Conservation (phyloP, 1,140 invertebrate species). For the Ceratina calcarata region DNA sequence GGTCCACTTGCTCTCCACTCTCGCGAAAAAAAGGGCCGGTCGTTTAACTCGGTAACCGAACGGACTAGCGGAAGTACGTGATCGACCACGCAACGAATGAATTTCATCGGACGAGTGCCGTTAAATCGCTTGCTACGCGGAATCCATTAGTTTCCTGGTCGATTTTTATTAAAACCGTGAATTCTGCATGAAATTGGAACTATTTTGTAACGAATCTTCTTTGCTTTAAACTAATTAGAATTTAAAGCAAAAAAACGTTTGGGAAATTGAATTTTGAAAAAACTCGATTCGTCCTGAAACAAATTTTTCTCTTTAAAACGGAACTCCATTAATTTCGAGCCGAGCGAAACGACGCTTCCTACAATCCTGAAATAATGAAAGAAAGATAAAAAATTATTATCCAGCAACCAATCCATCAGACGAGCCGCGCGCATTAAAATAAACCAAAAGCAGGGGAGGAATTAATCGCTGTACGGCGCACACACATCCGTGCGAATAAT, state of each 20-base stretch:
- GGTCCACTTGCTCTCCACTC: constrained; percentile 41
- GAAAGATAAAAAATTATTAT: too few relatives aligned
- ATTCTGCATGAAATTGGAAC: not conserved
- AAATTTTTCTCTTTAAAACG: too few relatives aligned
- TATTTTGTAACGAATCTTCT: not conserved
- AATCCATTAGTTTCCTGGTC: not conserved
- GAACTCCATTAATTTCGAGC: too few relatives aligned
- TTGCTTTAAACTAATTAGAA: too few relatives aligned
- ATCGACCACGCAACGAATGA: constrained; percentile 31
- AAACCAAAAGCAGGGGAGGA: constrained; percentile 18
- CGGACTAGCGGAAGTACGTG: constrained; percentile 10
- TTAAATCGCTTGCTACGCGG: constrained; percentile 1
- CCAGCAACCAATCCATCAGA: too few relatives aligned
- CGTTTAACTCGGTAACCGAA: constrained; percentile 24
- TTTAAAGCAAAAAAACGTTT: too few relatives aligned
- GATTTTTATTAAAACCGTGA: not conserved
- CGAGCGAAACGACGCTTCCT: too few relatives aligned
- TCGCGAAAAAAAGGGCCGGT: constrained; percentile 2
- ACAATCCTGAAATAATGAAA: too few relatives aligned
- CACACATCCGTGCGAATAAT: constrained; percentile 47
- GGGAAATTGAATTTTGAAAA: too few relatives aligned
- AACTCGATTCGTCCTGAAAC: too few relatives aligned
- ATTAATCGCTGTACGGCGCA: constrained; percentile 30
- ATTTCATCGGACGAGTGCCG: not conserved
- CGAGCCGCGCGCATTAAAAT: constrained; percentile 26